Evolutionary conservation across 2,113 vertebrate genomes (phyloP), one percentile per base, ranked within the genome.

Genomic region (Fulica atra): DNA sequence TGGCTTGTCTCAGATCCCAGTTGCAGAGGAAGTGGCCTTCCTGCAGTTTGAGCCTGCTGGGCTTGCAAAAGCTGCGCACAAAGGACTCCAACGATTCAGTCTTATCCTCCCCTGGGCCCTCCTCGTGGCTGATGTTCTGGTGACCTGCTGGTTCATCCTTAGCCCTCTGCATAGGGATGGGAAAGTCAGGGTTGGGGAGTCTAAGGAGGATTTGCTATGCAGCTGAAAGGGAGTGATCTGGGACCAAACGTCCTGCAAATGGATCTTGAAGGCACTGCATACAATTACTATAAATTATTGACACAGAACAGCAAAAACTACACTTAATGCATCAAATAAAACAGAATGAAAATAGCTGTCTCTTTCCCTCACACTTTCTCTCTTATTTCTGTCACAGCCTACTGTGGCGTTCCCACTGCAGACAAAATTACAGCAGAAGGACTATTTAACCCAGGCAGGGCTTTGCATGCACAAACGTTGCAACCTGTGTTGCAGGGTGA

Each of bases 401-500:
- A 74, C 38, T 11, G 28, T 5, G 33, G 48, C 48, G 5, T n/a
- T 81, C 29, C 35, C 36, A 35, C 14, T n/a, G 48, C 5, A 44
- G n/a, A n/a, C 38, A 74, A 56, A 82, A 70, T 48, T 40, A 59
- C 4, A 63, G 23, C 54, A 63, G 63, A 64, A 86, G 60, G n/a
- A 48, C 46, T 86, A 2, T 86, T 94, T 93, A 78, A 64, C 56
- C 50, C 50, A 35, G 54, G 4, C 6, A 38, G 38, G 51, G 38
- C 8, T 35, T 38, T 74, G 35, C 42, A 18, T 72, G 51, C 0
- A 2, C 56, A 78, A 38, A 59, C 26, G 21, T 29, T 0, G 0
- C 60, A 68, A 64, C 0, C 1, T 59, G 59, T 11, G 51, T 59
- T 74, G 56, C 36, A 29, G 46, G 12, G 29, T 1, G 7, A 71